Evolutionary conservation across 2,888 invertebrate genomes (phyloP).

Genomic region (Colostygia pectinataria): DNA sequence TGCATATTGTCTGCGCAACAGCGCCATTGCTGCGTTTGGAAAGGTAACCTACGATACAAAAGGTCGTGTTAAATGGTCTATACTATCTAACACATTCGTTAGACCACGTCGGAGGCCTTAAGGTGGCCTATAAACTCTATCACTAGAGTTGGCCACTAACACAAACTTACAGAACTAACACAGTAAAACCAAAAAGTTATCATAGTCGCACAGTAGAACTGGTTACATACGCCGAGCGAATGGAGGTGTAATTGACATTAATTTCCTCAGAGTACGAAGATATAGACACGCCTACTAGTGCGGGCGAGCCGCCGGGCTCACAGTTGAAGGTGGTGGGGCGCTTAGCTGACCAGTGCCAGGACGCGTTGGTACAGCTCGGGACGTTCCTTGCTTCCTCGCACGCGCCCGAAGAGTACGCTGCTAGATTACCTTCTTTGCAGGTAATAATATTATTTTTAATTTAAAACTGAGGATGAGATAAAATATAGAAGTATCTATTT

Average conservation of each 20-base stretch:
- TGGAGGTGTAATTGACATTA: too few species aligned
- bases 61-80: too few species aligned
- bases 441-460: too few species aligned
- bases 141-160: too few species aligned
- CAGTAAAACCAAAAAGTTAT: too few species aligned
- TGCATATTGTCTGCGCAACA: slow-evolving; percentile 98
- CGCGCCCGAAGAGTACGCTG: slow-evolving; percentile 96
- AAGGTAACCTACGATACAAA: slow-evolving; percentile 80
- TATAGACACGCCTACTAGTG: slow-evolving; percentile 41
- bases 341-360: slow-evolving; percentile 96
- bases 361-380: slow-evolving; percentile 98
- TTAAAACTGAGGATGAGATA: too few species aligned
- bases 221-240: too few species aligned
- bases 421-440: slow-evolving; percentile 91
- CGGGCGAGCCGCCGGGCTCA: slow-evolving; percentile 86
- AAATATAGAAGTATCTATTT: too few species aligned
- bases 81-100: too few species aligned
- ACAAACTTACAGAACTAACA: neutral
- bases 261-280: slow-evolving; percentile 57
- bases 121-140: too few species aligned
- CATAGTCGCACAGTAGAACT: too few species aligned
- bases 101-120: too few species aligned
- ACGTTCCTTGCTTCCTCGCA: slow-evolving; percentile 97
- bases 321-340: slow-evolving; percentile 95
- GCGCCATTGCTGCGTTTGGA: slow-evolving; percentile 94